Evolutionary conservation across 2,797 vertebrate species (phyloP), one percentile per base, ranked within the genome.

Genomic region (Mastacembelus armatus): DNA sequence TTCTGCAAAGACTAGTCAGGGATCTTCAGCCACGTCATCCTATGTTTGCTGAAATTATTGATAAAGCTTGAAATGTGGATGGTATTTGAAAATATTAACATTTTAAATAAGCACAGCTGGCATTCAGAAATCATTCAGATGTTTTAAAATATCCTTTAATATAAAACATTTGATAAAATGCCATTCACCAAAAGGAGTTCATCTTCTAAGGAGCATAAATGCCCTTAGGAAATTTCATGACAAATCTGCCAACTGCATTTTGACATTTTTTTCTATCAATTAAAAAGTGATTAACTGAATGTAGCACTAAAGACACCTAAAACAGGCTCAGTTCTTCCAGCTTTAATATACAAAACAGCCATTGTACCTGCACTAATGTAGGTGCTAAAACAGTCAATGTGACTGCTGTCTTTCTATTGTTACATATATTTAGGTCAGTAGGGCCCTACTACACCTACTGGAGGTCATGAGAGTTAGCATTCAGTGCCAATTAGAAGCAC

Each of bases 1-100:
- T 73, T 79, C 70, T 67, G 69, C 61, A 81, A 83, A 68, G 77
- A 59, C 75, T 61, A 77, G 76, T 84, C 66, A 81, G 83, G 76
- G 74, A 83, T 83, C 75, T 63, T 62, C 45, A 49, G 72, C 60
- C 61, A 58, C 49, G 76, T 62, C 45, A 5, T 24, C 22, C n/a
- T n/a, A n/a, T n/a, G 29, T 26, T 44, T 27, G 78, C 18, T 43
- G 42, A 71, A 65, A 66, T 32, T 21, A 27, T 49, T 63, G 44
- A 36, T 49, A 45, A 29, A 60, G 49, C 12, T 42, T 33, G 5
- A 67, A 80, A 52, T 51, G 21, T 21, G 29, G n/a, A 49, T 5
- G 5, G 15, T 9, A 18, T 14, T 18, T 29, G 16, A 49, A 63
- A 52, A 38, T n/a, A 35, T 32, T n/a, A 44, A 62, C 16, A 22